phyloP scores from a whole-genome alignment of 2,888 invertebrate species.

The Ormia ochracea region DNA sequence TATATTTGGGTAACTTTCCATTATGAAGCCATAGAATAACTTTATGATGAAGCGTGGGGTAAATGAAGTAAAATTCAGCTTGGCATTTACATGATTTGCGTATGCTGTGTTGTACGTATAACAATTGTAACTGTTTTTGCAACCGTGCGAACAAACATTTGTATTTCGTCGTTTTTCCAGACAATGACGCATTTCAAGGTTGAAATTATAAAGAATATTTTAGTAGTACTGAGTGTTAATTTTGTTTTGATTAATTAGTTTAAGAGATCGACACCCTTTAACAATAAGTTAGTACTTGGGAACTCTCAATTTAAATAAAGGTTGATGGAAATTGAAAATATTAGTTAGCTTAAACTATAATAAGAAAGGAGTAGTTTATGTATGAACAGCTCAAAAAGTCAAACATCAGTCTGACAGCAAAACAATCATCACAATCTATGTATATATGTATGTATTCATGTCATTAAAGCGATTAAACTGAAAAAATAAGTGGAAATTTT shows the following conservation, averaged over 20 bases:
- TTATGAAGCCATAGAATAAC: too few species aligned
- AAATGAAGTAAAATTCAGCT: too few species aligned
- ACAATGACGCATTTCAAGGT: slow-evolving; percentile 58
- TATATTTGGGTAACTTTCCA: too few species aligned
- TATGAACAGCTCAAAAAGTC: slow-evolving; percentile 25
- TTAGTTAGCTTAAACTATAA: slow-evolving; percentile 38
- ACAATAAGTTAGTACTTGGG: neutral
- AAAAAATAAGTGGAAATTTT: slow-evolving; percentile 14
- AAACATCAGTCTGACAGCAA: slow-evolving; percentile 43
- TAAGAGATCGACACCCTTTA: neutral
- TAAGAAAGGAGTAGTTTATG: slow-evolving; percentile 50
- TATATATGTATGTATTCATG: slow-evolving; percentile 56
- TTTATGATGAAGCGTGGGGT: too few species aligned
- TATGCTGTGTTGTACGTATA: too few species aligned
- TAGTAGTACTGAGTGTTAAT: neutral
- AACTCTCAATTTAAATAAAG: neutral
- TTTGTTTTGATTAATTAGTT: neutral
- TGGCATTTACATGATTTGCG: too few species aligned
- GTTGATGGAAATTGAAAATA: neutral
- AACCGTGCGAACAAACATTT: slow-evolving; percentile 1
- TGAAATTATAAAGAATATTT: slow-evolving; percentile 27
- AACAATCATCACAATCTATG: too few species aligned
- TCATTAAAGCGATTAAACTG: slow-evolving; percentile 47
- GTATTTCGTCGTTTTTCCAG: slow-evolving; percentile 45
- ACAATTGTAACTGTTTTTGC: slow-evolving; percentile 15